Base-by-base conservation (phyloP, 1,140 invertebrate genomes). In the Drosophila saltans region DNA sequence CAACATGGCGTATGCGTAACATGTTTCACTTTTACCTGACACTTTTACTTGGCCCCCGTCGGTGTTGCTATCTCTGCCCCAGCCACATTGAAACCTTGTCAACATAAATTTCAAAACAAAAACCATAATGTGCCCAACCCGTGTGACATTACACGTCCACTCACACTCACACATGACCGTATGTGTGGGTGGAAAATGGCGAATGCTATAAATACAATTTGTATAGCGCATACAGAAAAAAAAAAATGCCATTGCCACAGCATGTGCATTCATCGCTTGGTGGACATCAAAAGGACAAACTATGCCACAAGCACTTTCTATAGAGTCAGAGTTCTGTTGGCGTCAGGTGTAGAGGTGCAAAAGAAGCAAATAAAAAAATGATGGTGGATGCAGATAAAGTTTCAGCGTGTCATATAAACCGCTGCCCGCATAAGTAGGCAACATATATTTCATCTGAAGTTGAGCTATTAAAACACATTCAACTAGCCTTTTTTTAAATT, bases 201-300 rank as follows among this genome's bases (percentile, higher is more conserved):
- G 33, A 79, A 72, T 77, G 83, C 76, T 83, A 86, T 89, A 86
- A 88, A 86, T 88, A 86, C 72, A 75, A 88, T 86, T 86, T 86
- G 76, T 88, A 86, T 77, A 61, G 81, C 58, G 66, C 77, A 70
- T 59, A 61, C 59, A 58, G 16, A 16, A 16, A 16, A 16, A 16
- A 16, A 62, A 64, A 76, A 79, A 67, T 72, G 72, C 73, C 59
- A 76, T 72, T 70, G 16, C 66, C 71, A 16, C 57, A 71, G 28
- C 66, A 58, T 56, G 73, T 67, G 80, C 62, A 84, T 82, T 82
- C 80, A 79, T 74, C 69, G 40, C 64, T 52, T 24, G 64, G 11
- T 61, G 56, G 67, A 66, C 72, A 79, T 66, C 41, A 43, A 58
- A 70, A 55, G 41, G 33, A 28, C 30, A 59, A 48, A 45, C 43